Evolutionary conservation across 2,888 invertebrate genomes (phyloP), one percentile per base, ranked within the genome.

Genomic region (Drosophila borealis): DNA sequence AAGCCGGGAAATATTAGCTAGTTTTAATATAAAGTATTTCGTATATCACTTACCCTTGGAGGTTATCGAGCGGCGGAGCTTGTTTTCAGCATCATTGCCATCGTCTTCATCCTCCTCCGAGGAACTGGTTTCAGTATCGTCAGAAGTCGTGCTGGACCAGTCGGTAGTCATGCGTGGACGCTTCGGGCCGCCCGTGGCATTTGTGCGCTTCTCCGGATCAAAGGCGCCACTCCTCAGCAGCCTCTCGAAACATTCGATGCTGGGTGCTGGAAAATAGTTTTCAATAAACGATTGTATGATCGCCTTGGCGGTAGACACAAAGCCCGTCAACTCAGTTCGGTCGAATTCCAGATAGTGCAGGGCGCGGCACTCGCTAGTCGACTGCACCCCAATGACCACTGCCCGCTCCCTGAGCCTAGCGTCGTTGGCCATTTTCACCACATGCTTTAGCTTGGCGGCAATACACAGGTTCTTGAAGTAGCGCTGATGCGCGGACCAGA

Each of bases 391-490:
- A 91, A 99, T 99, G n/a, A 99, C 99, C 2, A 99, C 99, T 92
- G 99, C 99, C 93, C 97, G 97, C 1, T 97, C 96, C 4, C 9
- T 37, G 1, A 10, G 94, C 54, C 94, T 93, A 33, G 97, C 96
- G 89, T 97, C 96, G 46, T 96, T 95, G 0, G 96, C 96, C 19
- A 96, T 95, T 61, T 94, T 94, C 10, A 96, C 96, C 0, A 96
- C 96, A 92, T 96, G 96, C 89, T 94, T 94, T 45, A 95, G 98
- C 94, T 99, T 99, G 19, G 99, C 96, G 0, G 99, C 99, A 80
- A 99, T 99, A 92, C 99, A 99, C 13, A 99, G 94, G 92, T 99
- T 99, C 92, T 99, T 99, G 93, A 99, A 99, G 94, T 98, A 99
- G 63, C 98, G 94, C 93, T 99, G 99, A 94, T 99, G 99, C 17